Percentiles rank a stretch among this genome's conserved stretches.
Evolutionary conservation across 2,888 invertebrate genomes (phyloP).

Genomic region (Pristionchus japonicus): DNA sequence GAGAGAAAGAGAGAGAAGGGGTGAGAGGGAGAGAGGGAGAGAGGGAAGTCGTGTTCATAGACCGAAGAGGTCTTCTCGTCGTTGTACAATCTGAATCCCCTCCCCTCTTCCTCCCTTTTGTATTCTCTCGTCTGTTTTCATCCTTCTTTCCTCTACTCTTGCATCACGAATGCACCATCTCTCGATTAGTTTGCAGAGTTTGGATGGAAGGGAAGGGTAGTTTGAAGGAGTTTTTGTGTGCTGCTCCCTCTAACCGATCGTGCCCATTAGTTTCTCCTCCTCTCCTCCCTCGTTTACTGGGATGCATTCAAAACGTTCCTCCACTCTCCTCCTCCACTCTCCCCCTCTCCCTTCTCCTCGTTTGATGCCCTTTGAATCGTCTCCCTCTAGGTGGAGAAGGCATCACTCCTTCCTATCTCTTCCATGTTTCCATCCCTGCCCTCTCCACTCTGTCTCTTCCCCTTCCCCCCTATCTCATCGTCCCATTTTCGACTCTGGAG

Average conservation of each 20-base stretch:
- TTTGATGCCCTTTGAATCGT: conserved; percentile 12
- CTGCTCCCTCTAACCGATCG: not conserved
- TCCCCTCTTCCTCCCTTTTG: not conserved
- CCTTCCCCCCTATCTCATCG: not conserved
- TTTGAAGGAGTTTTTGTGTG: conserved; percentile 15
- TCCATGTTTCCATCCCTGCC: conserved; percentile 17
- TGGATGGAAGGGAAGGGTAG: not conserved
- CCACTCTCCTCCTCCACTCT: not conserved
- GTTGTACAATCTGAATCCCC: not conserved
- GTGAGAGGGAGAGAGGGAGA: not conserved
- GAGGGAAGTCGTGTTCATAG: not conserved
- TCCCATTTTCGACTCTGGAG: not conserved
- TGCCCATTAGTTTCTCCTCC: conserved; percentile 28
- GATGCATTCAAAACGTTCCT: not conserved
- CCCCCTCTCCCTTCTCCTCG: not conserved
- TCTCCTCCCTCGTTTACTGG: not conserved
- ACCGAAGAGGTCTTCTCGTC: not conserved
- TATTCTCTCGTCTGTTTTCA: too few relatives aligned
- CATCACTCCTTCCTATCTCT: not conserved
- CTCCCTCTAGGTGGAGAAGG: not conserved
- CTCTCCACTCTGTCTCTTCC: not conserved
- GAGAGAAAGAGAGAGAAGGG: not conserved
- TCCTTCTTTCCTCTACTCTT: not conserved
- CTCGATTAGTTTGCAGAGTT: not conserved
- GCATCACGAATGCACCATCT: not conserved